Conservation (phyloP, 2,113 vertebrate species). For the Cricetomys ansorgei region DNA sequence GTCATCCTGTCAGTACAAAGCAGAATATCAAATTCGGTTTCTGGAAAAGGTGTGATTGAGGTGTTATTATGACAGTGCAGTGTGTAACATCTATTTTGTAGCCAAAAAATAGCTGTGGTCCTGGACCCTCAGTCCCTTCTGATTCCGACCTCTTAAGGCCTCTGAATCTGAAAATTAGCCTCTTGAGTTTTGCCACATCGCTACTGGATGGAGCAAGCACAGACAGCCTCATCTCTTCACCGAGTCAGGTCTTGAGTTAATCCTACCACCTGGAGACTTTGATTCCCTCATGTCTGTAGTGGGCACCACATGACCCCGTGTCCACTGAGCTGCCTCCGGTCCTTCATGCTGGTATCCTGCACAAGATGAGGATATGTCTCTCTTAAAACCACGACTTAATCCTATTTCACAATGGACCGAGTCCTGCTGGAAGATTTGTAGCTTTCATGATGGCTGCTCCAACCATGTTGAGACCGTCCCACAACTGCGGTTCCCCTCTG, state of each 20-base stretch:
- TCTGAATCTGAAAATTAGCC: not conserved
- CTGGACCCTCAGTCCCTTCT: not conserved
- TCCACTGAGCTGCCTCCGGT: accelerated
- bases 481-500: not conserved
- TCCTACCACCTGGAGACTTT: not conserved
- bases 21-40: not conserved
- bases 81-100: not conserved
- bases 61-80: not conserved
- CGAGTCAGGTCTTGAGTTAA: not conserved
- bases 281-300: not conserved
- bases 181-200: not conserved
- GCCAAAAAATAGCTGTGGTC: not conserved
- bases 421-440: not conserved
- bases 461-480: accelerated
- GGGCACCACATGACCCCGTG: not conserved
- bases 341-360: not conserved
- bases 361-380: not conserved
- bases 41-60: not conserved
- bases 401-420: not conserved
- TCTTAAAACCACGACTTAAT: not conserved
- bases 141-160: not conserved
- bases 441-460: accelerated
- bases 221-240: not conserved
- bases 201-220: not conserved
- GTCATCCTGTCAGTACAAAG: not conserved